Conservation (phyloP, 2,888 invertebrate genomes). For the Zaprionus bogoriensis region DNA sequence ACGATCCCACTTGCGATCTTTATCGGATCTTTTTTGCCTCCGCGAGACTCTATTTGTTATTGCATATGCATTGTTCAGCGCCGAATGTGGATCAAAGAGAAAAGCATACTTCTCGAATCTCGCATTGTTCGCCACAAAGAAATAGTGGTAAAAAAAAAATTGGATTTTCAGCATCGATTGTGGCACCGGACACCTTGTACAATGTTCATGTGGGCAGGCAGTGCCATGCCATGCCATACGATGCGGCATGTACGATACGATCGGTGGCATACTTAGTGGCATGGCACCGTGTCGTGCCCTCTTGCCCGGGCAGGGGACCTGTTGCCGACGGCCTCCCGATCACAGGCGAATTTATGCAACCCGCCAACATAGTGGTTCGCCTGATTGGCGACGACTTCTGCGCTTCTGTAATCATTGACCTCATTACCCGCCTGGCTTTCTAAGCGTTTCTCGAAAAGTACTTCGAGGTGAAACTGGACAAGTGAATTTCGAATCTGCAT, state of each 20-base stretch:
- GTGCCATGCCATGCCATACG: not conserved
- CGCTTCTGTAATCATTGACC: constrained; percentile 63
- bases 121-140: not conserved
- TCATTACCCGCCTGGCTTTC: constrained; percentile 57
- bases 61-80: not conserved
- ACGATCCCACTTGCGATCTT: not conserved
- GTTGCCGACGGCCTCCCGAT: not conserved
- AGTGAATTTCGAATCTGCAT: constrained; percentile 27
- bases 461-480: constrained; percentile 28
- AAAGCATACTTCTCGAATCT: not conserved
- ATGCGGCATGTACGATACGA: constrained; percentile 6
- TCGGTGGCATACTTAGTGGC: constrained; percentile 25
- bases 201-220: constrained; percentile 17
- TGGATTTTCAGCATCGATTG: constrained; percentile 2
- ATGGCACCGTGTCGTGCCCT: constrained; percentile 24
- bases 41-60: constrained; percentile 2
- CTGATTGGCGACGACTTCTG: constrained; percentile 15
- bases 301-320: constrained; percentile 7
- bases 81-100: constrained; percentile 19
- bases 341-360: constrained; percentile 1
- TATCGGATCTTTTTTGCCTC: not conserved
- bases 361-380: not conserved
- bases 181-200: constrained; percentile 2
- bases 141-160: not conserved
- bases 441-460: constrained; percentile 28